Percentiles rank a stretch among this genome's conserved stretches.
Evolutionary conservation across 2,113 vertebrate species (phyloP).

Genomic region (Aegotheles bennettii): DNA sequence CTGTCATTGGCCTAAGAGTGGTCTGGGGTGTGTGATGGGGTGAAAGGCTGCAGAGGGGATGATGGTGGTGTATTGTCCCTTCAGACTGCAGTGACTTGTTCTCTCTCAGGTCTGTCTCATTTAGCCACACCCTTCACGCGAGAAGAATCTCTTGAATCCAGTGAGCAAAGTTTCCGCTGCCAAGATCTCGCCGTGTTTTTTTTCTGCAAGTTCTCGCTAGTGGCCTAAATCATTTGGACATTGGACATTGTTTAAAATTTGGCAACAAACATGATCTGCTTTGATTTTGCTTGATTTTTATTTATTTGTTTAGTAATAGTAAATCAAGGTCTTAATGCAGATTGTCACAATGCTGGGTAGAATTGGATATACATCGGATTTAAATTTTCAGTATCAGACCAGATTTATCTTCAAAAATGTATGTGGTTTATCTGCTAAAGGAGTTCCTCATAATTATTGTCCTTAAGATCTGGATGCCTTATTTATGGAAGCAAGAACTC

Average conservation of each 20-base stretch:
- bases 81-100: neutral
- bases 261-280: neutral
- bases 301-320: neutral
- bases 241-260: neutral
- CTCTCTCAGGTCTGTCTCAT: neutral
- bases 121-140: neutral
- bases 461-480: neutral
- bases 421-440: neutral
- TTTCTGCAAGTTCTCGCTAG: neutral
- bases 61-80: neutral
- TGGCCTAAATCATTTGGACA: neutral
- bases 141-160: neutral
- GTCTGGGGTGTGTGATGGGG: neutral
- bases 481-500: neutral
- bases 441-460: neutral
- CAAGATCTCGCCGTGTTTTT: neutral
- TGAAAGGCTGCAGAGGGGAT: accelerated
- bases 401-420: neutral
- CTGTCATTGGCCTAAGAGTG: neutral
- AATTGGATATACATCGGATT: neutral
- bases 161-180: neutral
- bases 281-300: neutral
- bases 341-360: neutral
- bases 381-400: neutral
- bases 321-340: neutral